Percentiles rank a stretch among this genome's conserved stretches.
These are phyloP conservation scores for Erinaceus europaeus DNA, from an alignment of 2,113 vertebrate genomes.

Conservation along the genomic window DNA sequence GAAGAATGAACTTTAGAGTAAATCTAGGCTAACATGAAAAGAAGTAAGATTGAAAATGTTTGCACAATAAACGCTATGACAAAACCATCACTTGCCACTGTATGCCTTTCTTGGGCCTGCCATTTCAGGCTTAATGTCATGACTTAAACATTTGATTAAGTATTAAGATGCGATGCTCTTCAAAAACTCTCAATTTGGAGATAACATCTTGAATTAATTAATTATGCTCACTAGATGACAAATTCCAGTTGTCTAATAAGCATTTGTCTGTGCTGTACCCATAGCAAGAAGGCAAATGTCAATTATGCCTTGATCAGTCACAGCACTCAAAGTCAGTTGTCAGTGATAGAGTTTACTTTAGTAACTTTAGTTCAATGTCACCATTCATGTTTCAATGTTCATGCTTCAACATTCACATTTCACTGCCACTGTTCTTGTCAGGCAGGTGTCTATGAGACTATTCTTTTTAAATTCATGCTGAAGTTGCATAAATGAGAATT, in stretches of 20 bases:
- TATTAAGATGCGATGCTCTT: slow-evolving; percentile 18
- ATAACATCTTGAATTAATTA: not conserved
- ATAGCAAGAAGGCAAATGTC: not conserved
- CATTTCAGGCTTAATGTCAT: not conserved
- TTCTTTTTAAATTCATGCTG: not conserved
- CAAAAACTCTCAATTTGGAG: slow-evolving; percentile 31
- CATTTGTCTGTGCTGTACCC: not conserved
- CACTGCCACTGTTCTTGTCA: not conserved
- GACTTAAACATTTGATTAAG: not conserved
- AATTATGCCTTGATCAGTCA: not conserved
- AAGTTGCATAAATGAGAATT: not conserved
- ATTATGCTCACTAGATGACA: slow-evolving; percentile 15
- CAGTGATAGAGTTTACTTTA: not conserved
- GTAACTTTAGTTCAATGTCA: not conserved
- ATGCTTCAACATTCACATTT: too few species aligned
- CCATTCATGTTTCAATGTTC: not conserved
- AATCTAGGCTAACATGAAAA: too few species aligned
- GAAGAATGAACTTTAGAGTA: too few species aligned
- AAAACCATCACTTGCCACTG: not conserved
- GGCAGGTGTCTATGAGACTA: not conserved
- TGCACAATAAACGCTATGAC: too few species aligned
- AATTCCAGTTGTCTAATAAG: slow-evolving; percentile 6
- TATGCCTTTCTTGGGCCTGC: not conserved
- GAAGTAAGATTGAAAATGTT: too few species aligned
- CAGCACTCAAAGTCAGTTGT: rapidly evolving